These are phyloP conservation scores for Tridacna crocea DNA, from an alignment of 2,888 invertebrate genomes.

Conservation along the genomic window DNA sequence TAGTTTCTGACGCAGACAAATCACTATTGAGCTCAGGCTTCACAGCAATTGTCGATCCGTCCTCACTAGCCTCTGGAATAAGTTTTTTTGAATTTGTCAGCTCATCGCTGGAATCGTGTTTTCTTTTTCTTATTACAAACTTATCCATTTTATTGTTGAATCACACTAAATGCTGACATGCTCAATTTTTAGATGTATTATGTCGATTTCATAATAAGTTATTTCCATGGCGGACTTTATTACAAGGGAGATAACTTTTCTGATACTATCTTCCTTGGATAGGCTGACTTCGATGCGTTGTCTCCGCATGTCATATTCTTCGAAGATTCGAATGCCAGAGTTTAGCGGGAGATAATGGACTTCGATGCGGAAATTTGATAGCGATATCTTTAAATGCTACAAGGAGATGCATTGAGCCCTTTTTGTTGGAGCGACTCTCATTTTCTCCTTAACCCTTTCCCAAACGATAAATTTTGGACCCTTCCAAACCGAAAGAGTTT, in stretches of 20 bases:
- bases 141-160: conserved; percentile 37
- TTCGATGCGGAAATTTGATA: too few species aligned
- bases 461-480: too few species aligned
- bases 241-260: conserved; percentile 13
- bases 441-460: too few species aligned
- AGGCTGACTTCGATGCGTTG: too few species aligned
- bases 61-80: neutral
- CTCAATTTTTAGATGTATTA: neutral
- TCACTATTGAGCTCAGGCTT: neutral
- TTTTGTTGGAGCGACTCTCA: too few species aligned
- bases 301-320: too few species aligned
- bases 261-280: neutral
- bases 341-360: too few species aligned
- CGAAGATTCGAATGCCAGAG: too few species aligned
- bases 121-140: conserved; percentile 40
- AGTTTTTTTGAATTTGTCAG: neutral
- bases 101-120: conserved; percentile 12
- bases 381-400: too few species aligned
- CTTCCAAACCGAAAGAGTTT: too few species aligned
- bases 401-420: too few species aligned
- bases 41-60: neutral
- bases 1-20: neutral
- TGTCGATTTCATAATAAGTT: conserved; percentile 14
- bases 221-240: neutral
- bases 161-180: neutral